Evolutionary conservation across 2,888 invertebrate species (phyloP).

Genomic region (Ennomos erosarius): DNA sequence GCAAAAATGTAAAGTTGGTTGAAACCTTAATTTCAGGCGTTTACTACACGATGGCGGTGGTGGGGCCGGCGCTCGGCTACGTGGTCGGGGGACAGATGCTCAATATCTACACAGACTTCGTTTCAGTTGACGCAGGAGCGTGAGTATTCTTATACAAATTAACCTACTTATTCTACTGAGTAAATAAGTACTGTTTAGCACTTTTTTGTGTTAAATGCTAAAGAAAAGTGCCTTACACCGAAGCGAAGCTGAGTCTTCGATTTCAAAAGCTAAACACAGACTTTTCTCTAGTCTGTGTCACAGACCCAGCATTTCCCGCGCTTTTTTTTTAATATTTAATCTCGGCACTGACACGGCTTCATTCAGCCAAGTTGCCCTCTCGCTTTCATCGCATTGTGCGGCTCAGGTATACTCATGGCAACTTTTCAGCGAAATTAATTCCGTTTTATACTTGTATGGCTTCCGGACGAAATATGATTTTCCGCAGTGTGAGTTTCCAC

Average conservation of each 20-base stretch:
- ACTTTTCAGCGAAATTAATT: constrained; percentile 83
- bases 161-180: no score
- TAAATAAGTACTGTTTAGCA: no score
- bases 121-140: constrained; percentile 86
- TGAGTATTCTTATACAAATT: constrained; percentile 74
- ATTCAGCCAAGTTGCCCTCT: constrained; percentile 74
- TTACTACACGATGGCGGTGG: constrained; percentile 93
- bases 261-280: constrained; percentile 12
- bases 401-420: constrained; percentile 56
- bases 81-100: constrained; percentile 94
- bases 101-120: constrained; percentile 90
- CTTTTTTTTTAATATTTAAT: constrained; percentile 76
- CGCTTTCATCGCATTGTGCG: constrained; percentile 80
- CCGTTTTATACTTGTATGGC: constrained; percentile 72
- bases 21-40: constrained; percentile 83
- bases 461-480: constrained; percentile 79
- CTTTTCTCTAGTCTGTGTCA: no score
- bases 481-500: constrained; percentile 63
- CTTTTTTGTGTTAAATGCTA: no score
- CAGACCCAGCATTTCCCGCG: constrained; percentile 29
- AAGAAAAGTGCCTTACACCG: no score
- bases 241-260: no score
- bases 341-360: constrained; percentile 69
- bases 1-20: no score
- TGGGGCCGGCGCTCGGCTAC: constrained; percentile 94